Percentiles rank a stretch among this genome's conserved stretches.
Conservation (phyloP, 2,113 vertebrate genomes). For the Pycnonotus jocosus region DNA sequence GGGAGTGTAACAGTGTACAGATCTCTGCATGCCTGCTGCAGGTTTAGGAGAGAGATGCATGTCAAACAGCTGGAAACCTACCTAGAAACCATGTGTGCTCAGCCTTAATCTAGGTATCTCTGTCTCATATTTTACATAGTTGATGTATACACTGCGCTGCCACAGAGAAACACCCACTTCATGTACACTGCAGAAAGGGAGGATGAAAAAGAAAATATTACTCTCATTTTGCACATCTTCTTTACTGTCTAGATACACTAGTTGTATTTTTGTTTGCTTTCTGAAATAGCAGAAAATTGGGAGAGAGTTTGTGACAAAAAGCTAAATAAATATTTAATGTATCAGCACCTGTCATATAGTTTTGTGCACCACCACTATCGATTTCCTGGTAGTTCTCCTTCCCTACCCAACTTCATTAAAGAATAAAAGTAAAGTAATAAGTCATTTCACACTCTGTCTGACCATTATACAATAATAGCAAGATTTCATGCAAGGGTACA, state of each 20-base stretch:
- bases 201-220: neutral
- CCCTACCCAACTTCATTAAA: slow-evolving; percentile 83
- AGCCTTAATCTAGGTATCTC: neutral
- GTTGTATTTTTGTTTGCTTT: slow-evolving; percentile 42
- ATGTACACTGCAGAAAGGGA: neutral
- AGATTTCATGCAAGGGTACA: slow-evolving; percentile 84
- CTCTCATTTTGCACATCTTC: neutral
- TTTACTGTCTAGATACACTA: neutral
- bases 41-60: neutral
- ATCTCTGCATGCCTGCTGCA: neutral
- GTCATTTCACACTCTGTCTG: slow-evolving; percentile 83
- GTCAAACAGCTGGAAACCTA: neutral
- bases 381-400: slow-evolving; percentile 68
- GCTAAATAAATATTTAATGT: slow-evolving; percentile 76
- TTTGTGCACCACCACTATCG: slow-evolving; percentile 59
- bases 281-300: slow-evolving; percentile 52
- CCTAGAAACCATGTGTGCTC: neutral
- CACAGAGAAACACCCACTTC: neutral
- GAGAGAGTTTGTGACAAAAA: slow-evolving; percentile 46
- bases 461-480: slow-evolving; percentile 81
- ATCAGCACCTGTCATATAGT: slow-evolving; percentile 67
- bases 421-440: slow-evolving; percentile 86
- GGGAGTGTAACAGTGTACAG: neutral
- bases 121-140: neutral
- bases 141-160: neutral